These are phyloP conservation scores for Hydroisotoma schaefferi DNA, from an alignment of 2,888 invertebrate genomes.

Conservation along the genomic window DNA sequence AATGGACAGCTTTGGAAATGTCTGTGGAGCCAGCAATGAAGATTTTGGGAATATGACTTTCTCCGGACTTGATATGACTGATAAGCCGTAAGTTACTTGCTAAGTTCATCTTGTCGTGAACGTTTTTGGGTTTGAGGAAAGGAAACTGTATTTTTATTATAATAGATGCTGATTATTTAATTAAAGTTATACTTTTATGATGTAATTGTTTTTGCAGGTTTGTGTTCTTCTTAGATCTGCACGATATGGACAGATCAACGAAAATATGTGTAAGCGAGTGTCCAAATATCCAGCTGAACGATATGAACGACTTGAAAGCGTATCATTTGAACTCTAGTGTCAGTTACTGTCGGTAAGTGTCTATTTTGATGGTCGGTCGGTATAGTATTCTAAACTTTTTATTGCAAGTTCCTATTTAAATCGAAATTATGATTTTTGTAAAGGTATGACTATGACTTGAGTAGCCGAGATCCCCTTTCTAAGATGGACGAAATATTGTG, in stretches of 20 bases:
- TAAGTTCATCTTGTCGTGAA: not conserved
- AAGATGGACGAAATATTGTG: slow-evolving; percentile 62
- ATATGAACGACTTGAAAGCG: slow-evolving; percentile 64
- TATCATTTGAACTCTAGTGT: slow-evolving; percentile 72
- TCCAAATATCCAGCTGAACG: slow-evolving; percentile 65
- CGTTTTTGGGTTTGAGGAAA: too few species aligned
- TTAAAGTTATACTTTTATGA: not conserved
- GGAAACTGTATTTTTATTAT: too few species aligned
- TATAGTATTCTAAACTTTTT: too few species aligned
- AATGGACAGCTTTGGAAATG: slow-evolving; percentile 91
- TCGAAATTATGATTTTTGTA: too few species aligned
- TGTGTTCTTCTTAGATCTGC: slow-evolving; percentile 78
- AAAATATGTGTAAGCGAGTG: slow-evolving; percentile 88
- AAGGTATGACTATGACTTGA: slow-evolving; percentile 43
- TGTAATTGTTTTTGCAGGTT: slow-evolving; percentile 55
- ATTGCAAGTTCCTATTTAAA: too few species aligned
- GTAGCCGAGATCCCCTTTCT: slow-evolving; percentile 9
- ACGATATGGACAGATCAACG: slow-evolving; percentile 68
- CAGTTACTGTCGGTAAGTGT: slow-evolving; percentile 67
- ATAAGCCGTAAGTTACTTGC: slow-evolving; percentile 60
- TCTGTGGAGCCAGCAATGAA: slow-evolving; percentile 82
- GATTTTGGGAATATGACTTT: slow-evolving; percentile 68
- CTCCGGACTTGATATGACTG: slow-evolving; percentile 75
- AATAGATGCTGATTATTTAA: slow-evolving; percentile 4
- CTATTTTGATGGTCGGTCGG: too few species aligned